Evolutionary conservation across 2,888 invertebrate species (phyloP), one percentile per base, ranked within the genome.

Genomic region (Gerris lacustris): DNA sequence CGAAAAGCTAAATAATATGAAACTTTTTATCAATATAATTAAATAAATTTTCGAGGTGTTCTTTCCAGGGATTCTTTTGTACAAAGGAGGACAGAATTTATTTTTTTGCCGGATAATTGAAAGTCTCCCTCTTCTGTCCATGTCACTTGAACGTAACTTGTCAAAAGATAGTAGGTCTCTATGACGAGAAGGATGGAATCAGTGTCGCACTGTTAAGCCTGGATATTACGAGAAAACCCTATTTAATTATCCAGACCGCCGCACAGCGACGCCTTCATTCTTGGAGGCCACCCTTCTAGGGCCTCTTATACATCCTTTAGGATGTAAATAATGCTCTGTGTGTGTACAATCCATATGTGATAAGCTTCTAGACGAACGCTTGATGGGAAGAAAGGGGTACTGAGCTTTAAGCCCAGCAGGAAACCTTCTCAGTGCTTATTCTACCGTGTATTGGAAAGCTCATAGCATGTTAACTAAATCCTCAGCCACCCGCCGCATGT

Each of bases 281-380:
- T 31, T 31, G 31, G 31, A 31, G 31, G 31, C 31, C 31, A 31
- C 31, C 31, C 31, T 31, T 31, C 31, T 31, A 31, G 4, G 31
- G 55, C 2, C 55, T 15, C 55, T 55, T 55, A 55, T 55, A 11
- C 15, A 15, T 55, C 55, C 55, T 15, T 9, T 55, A 15, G 55
- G 55, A 55, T 55, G 55, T 55, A 55, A 55, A 55, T 55, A 55
- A 55, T 55, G 55, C 55, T 55, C 2, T 55, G 15, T 11, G 55
- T 55, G 55, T 55, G 55, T 55, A 55, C 55, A 55, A 55, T 55
- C 55, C 55, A 55, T 55, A 55, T 55, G 55, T 55, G 55, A 55
- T 55, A 55, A 55, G 55, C 55, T 55, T 55, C 11, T 9, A 15
- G 9, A 11, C 55, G 55, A 11, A 55, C 55, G 55, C 55, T 55